phyloP scores from a whole-genome alignment of 2,797 vertebrate genomes.

The Acanthurus lineatus region DNA sequence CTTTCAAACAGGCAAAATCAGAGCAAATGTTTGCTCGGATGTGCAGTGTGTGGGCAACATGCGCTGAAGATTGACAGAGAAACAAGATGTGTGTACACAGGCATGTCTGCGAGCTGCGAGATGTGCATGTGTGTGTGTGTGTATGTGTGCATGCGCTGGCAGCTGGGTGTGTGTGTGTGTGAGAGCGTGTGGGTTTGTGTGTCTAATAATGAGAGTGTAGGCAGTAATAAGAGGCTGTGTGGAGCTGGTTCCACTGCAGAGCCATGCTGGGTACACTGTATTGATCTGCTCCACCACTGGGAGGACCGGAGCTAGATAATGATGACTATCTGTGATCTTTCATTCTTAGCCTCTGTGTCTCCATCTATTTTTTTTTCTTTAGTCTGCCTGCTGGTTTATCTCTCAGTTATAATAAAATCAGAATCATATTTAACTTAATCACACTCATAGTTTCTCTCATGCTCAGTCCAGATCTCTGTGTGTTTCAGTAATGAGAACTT shows the following conservation, averaged over 20 bases:
- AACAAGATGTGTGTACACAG: constrained; percentile 37
- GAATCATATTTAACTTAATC: constrained; percentile 36
- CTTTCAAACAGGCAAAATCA: constrained; percentile 37
- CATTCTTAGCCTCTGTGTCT: constrained; percentile 53
- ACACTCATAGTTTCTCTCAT: not conserved
- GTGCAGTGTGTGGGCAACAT: constrained; percentile 35
- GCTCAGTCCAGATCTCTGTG: constrained; percentile 5
- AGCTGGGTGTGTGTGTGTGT: constrained; percentile 2
- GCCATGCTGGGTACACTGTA: constrained; percentile 70
- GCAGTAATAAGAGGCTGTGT: constrained; percentile 74
- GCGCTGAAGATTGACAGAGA: constrained; percentile 20
- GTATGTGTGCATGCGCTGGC: constrained; percentile 9
- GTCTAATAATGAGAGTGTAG: constrained; percentile 58
- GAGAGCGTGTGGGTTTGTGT: constrained; percentile 37
- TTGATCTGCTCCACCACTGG: constrained; percentile 79
- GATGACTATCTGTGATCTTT: constrained; percentile 76
- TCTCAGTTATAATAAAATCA: not conserved
- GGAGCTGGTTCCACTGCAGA: constrained; percentile 63
- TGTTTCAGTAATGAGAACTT: constrained; percentile 12
- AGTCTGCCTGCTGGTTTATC: constrained; percentile 11
- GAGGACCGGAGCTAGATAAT: constrained; percentile 77
- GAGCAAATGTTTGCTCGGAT: constrained; percentile 50
- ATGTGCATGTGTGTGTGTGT: constrained; percentile 2
- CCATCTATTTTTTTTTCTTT: constrained; percentile 29
- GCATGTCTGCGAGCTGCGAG: constrained; percentile 7